Evolutionary conservation across 1,140 invertebrate species (phyloP).

Genomic region (Prorops nasuta): DNA sequence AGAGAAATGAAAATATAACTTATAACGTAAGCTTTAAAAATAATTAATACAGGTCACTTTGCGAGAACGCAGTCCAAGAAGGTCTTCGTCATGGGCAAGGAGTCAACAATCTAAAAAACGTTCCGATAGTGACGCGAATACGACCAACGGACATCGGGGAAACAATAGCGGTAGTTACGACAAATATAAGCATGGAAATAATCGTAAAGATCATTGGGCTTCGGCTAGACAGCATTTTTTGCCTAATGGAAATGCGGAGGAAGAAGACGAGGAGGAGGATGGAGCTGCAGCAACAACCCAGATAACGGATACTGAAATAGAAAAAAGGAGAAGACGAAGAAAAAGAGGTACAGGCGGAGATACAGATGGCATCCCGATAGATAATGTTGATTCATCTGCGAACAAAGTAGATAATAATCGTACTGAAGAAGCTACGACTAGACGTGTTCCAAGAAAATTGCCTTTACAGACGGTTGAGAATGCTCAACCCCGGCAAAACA

Average conservation of each 20-base stretch:
- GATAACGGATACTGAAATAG: constrained; percentile 35
- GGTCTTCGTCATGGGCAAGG: constrained; percentile 42
- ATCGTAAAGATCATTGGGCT: constrained; percentile 53
- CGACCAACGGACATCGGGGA: constrained; percentile 34
- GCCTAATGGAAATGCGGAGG: constrained; percentile 37
- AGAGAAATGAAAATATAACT: neutral
- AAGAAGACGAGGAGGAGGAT: constrained; percentile 22
- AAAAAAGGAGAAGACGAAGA: constrained; percentile 37
- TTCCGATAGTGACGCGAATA: constrained; percentile 40
- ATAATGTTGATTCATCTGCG: constrained; percentile 18
- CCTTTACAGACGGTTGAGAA: constrained; percentile 41
- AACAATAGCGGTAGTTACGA: constrained; percentile 33
- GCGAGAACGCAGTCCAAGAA: constrained; percentile 46
- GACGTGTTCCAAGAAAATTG: constrained; percentile 43
- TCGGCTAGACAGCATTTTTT: constrained; percentile 49
- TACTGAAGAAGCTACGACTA: constrained; percentile 35
- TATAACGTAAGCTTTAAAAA: neutral
- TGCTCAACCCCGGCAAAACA: constrained; percentile 22
- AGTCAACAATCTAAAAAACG: constrained; percentile 43
- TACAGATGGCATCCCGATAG: constrained; percentile 9
- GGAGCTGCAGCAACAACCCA: constrained; percentile 10
- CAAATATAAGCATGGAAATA: constrained; percentile 38
- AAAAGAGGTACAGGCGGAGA: constrained; percentile 36
- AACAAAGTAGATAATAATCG: constrained; percentile 20
- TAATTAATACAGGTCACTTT: constrained; percentile 42